Conservation (phyloP, 2,888 invertebrate genomes). For the Lampropteryx suffumata region DNA sequence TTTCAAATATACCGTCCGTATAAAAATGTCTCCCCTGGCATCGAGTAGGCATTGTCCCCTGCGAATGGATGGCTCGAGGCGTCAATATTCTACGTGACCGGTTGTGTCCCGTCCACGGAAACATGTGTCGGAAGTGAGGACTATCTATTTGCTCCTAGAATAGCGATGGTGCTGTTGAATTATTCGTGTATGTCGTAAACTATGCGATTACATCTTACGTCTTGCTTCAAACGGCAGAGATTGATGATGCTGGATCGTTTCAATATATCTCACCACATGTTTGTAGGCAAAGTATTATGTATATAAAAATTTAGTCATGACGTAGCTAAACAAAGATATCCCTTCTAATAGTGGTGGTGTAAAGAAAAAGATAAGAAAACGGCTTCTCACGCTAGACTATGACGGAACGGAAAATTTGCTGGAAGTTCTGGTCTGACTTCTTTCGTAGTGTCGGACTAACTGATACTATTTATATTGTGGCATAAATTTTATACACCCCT, state of each 20-base stretch:
- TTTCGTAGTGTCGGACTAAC: no score
- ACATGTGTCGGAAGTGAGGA: slow-evolving; percentile 81
- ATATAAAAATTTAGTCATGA: not conserved
- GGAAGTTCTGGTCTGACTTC: no score
- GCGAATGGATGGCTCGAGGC: slow-evolving; percentile 72
- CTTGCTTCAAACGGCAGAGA: slow-evolving; percentile 27
- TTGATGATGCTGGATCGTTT: slow-evolving; percentile 21
- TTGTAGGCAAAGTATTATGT: slow-evolving; percentile 7
- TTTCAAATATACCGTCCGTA: slow-evolving; percentile 46
- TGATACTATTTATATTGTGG: no score
- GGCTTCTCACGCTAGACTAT: no score
- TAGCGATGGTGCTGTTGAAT: slow-evolving; percentile 66
- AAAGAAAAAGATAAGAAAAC: no score
- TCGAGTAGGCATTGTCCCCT: slow-evolving; percentile 64
- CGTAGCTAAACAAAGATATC: no score
- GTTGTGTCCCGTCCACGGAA: slow-evolving; percentile 72
- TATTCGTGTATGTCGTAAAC: slow-evolving; percentile 60
- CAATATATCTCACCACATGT: slow-evolving; percentile 1
- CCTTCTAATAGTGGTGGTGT: no score
- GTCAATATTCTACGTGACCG: slow-evolving; percentile 83
- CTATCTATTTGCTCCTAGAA: slow-evolving; percentile 79
- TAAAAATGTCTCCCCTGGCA: slow-evolving; percentile 58
- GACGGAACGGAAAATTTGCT: no score
- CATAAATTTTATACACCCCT: no score
- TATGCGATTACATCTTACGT: slow-evolving; percentile 36